These are phyloP conservation scores for Delphinapterus leucas DNA, from an alignment of 2,113 vertebrate species.

Conservation along the genomic window DNA sequence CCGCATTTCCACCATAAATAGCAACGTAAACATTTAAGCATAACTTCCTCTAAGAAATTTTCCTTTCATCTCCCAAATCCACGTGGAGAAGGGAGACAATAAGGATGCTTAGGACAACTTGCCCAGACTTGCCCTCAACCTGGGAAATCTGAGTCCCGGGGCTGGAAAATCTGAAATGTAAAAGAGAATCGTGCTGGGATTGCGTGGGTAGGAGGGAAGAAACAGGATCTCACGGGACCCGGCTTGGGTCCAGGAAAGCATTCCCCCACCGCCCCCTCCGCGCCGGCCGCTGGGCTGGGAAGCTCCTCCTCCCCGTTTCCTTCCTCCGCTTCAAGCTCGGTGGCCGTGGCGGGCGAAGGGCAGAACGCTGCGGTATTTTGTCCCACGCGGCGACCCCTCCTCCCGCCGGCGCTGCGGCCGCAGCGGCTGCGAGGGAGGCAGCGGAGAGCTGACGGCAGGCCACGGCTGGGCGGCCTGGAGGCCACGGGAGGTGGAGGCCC, in stretches of 20 bases:
- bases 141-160: fast-evolving
- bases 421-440: background rate
- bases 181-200: background rate
- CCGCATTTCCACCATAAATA: background rate
- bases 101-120: fast-evolving
- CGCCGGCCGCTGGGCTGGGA: background rate
- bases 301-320: too few species aligned
- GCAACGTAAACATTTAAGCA: background rate
- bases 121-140: background rate
- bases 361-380: constrained; percentile 44
- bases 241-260: background rate
- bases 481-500: background rate
- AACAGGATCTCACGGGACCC: fast-evolving
- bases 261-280: background rate
- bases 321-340: fast-evolving
- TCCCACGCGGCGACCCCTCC: constrained; percentile 62
- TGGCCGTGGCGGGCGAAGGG: background rate
- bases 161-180: fast-evolving
- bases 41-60: fast-evolving
- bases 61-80: background rate
- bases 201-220: fast-evolving
- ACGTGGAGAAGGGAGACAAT: background rate
- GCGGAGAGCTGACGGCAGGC: background rate
- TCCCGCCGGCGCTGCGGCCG: background rate
- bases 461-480: constrained; percentile 27